phyloP scores from a whole-genome alignment of 2,113 vertebrate species.

The Coregonus clupeaformis region DNA sequence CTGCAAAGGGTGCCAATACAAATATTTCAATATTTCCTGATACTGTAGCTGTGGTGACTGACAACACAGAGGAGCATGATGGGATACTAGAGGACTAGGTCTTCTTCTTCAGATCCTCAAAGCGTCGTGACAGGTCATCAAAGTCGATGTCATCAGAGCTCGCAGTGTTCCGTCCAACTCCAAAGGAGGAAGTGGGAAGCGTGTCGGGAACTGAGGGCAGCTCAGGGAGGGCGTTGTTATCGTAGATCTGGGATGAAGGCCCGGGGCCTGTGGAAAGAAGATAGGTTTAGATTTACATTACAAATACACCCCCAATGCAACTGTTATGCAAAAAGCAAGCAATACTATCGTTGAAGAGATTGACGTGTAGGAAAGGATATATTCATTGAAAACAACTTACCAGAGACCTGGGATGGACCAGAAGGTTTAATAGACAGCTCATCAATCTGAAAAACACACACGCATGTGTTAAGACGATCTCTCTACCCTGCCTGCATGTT shows the following conservation, averaged over 20 bases:
- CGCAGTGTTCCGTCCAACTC: slow-evolving; percentile 77
- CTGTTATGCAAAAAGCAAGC: neutral
- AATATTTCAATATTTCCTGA: slow-evolving; percentile 13
- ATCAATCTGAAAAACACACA: slow-evolving; percentile 82
- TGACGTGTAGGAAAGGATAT: neutral
- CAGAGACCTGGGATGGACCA: slow-evolving; percentile 67
- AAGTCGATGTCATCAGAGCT: slow-evolving; percentile 96
- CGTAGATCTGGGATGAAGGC: slow-evolving; percentile 38
- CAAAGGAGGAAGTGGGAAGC: slow-evolving; percentile 84
- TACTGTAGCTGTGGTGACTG: neutral
- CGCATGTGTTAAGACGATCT: neutral
- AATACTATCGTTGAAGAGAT: neutral
- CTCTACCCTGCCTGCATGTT: neutral
- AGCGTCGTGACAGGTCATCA: slow-evolving; percentile 94
- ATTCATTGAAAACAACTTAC: slow-evolving; percentile 73
- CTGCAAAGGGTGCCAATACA: slow-evolving; percentile 18
- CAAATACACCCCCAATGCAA: neutral
- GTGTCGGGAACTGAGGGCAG: slow-evolving; percentile 96
- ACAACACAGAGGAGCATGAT: slow-evolving; percentile 12
- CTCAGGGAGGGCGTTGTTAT: slow-evolving; percentile 88
- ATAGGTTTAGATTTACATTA: neutral
- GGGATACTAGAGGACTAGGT: slow-evolving; percentile 72
- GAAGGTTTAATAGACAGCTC: slow-evolving; percentile 76
- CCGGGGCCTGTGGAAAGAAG: neutral
- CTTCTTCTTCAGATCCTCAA: slow-evolving; percentile 98